These are phyloP conservation scores for Spialia ferax DNA, from an alignment of 2,888 invertebrate genomes.

Conservation along the genomic window DNA sequence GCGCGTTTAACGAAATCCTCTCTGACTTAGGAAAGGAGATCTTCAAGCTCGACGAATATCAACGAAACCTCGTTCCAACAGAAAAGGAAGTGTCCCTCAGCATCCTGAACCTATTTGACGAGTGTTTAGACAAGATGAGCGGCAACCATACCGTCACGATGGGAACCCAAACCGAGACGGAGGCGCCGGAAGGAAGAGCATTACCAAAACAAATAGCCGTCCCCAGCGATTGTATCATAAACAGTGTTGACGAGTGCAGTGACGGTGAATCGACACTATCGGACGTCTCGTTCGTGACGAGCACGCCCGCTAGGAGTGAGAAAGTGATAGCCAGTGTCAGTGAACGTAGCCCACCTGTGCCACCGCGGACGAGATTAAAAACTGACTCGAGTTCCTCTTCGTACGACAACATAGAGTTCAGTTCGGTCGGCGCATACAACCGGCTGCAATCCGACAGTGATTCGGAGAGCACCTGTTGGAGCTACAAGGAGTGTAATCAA, in stretches of 20 bases:
- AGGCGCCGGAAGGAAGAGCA: constrained; percentile 40
- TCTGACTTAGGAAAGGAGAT: constrained; percentile 81
- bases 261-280: constrained; percentile 69
- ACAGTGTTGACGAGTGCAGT: constrained; percentile 60
- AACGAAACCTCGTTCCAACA: constrained; percentile 64
- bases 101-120: constrained; percentile 81
- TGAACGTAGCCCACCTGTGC: constrained; percentile 58
- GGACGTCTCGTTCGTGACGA: constrained; percentile 68
- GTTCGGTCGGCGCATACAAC: constrained; percentile 47
- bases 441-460: constrained; percentile 65
- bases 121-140: constrained; percentile 75
- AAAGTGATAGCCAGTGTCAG: constrained; percentile 52
- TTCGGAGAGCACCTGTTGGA: constrained; percentile 81
- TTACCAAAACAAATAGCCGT: constrained; percentile 44
- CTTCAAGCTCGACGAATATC: constrained; percentile 79
- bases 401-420: constrained; percentile 60
- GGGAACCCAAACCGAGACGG: constrained; percentile 42
- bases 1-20: constrained; percentile 80
- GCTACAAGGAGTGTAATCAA: constrained; percentile 75
- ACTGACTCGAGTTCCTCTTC: constrained; percentile 59
- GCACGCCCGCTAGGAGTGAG: constrained; percentile 62
- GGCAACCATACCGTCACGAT: constrained; percentile 44
- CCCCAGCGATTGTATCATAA: constrained; percentile 44
- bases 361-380: constrained; percentile 65
- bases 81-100: constrained; percentile 72